Evolutionary conservation across 1,140 invertebrate species (phyloP).

Genomic region (Thalassaphorura encarpata): DNA sequence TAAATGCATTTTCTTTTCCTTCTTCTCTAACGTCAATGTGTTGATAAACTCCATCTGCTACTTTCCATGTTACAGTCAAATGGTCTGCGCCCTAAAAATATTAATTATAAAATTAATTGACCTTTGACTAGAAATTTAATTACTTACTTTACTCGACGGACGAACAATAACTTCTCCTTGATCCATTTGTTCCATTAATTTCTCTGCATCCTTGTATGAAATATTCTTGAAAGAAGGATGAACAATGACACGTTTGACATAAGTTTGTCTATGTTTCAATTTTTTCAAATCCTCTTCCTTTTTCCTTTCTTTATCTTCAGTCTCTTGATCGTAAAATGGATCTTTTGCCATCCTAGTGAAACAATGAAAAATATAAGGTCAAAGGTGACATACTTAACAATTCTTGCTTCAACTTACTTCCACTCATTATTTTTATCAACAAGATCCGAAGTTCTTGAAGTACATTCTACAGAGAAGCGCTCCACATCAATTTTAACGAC

Average conservation of each 20-base stretch:
- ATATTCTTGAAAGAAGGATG: constrained; percentile 98
- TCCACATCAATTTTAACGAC: constrained; percentile 94
- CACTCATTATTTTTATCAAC: constrained; percentile 81
- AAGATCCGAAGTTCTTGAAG: constrained; percentile 86
- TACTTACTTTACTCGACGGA: constrained; percentile 76
- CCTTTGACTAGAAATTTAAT: neutral
- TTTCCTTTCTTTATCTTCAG: constrained; percentile 67
- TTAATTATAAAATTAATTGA: no score
- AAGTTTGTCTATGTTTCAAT: constrained; percentile 63
- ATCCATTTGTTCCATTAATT: constrained; percentile 79
- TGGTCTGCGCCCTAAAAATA: constrained; percentile 69
- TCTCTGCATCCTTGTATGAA: constrained; percentile 82
- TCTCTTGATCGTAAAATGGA: constrained; percentile 80
- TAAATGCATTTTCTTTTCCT: constrained; percentile 94
- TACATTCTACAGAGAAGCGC: constrained; percentile 85
- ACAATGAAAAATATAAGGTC: constrained; percentile 4
- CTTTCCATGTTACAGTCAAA: constrained; percentile 97
- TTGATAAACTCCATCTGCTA: constrained; percentile 84
- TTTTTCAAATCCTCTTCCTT: constrained; percentile 71
- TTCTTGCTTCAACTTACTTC: constrained; percentile 48
- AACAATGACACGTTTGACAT: constrained; percentile 91
- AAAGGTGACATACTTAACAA: constrained; percentile 1
- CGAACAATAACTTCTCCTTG: constrained; percentile 93
- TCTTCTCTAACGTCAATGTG: constrained; percentile 94
- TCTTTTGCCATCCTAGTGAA: constrained; percentile 63